Conservation (phyloP, 2,113 vertebrate genomes). For the Caranx ignobilis region DNA sequence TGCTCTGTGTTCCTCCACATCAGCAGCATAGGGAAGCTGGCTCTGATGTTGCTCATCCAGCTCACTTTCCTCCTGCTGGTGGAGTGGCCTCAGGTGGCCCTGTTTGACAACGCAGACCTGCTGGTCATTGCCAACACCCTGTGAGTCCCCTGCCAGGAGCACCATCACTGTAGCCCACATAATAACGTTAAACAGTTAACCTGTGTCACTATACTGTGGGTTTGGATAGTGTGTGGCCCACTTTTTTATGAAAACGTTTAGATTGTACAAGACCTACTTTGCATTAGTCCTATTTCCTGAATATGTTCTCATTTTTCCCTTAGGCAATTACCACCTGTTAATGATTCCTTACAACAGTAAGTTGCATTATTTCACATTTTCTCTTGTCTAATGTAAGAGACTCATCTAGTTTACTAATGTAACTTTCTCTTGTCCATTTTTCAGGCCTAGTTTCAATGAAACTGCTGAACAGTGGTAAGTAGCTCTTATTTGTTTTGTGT, state of each 20-base stretch:
- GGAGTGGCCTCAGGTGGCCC: conserved; percentile 90
- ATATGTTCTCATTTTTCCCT: conserved; percentile 37
- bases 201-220: conserved; percentile 3
- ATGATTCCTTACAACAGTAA: conserved; percentile 71
- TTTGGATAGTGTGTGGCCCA: conserved; percentile 40
- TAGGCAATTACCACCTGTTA: conserved; percentile 59
- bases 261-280: conserved; percentile 45
- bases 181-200: conserved; percentile 5
- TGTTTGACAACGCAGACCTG: conserved; percentile 95
- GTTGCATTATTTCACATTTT: conserved; percentile 35
- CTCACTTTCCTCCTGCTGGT: conserved; percentile 90
- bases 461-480: conserved; percentile 90
- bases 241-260: conserved; percentile 29
- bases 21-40: conserved; percentile 96
- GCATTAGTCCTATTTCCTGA: neutral
- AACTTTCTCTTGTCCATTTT: conserved; percentile 37
- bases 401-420: neutral
- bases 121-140: conserved; percentile 89
- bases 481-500: neutral
- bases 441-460: conserved; percentile 83
- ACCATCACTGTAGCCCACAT: neutral
- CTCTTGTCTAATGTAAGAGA: conserved; percentile 2
- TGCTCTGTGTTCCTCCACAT: conserved; percentile 98
- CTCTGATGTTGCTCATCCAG: conserved; percentile 92
- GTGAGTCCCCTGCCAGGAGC: conserved; percentile 83